phyloP scores from a whole-genome alignment of 2,797 vertebrate genomes.

The Anableps anableps region DNA sequence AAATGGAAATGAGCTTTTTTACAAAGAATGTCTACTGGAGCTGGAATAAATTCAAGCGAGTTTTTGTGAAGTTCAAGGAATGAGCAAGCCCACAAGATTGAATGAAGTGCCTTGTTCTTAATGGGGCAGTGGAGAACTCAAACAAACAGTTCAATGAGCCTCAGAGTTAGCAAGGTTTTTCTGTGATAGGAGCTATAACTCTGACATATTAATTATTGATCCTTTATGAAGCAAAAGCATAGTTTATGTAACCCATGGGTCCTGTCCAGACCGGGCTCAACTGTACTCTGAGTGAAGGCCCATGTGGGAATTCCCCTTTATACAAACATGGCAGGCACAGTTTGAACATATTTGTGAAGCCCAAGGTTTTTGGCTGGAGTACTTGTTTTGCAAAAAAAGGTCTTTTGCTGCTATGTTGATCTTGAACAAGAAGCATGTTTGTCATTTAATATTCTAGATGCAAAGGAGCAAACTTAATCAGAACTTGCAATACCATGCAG shows the following conservation, averaged over 20 bases:
- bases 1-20: constrained; percentile 44
- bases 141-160: constrained; percentile 53
- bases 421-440: constrained; percentile 17
- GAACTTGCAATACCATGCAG: neutral
- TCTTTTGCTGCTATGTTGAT: constrained; percentile 45
- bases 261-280: constrained; percentile 43
- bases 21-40: constrained; percentile 27
- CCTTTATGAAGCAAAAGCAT: constrained; percentile 71
- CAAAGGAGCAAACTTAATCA: constrained; percentile 10
- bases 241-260: constrained; percentile 72
- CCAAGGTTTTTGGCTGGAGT: constrained; percentile 52
- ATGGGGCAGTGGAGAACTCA: constrained; percentile 54
- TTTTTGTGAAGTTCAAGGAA: constrained; percentile 44
- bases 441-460: constrained; percentile 10
- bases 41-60: constrained; percentile 29
- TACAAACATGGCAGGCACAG: constrained; percentile 33
- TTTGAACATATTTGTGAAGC: constrained; percentile 46
- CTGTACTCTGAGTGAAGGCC: constrained; percentile 55
- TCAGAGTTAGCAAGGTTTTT: constrained; percentile 61
- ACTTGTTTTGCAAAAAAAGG: constrained; percentile 39
- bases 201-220: constrained; percentile 80
- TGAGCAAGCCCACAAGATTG: constrained; percentile 32
- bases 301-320: constrained; percentile 45
- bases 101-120: constrained; percentile 61
- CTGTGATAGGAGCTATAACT: constrained; percentile 56